phyloP scores from a whole-genome alignment of 2,888 invertebrate species.

The Calliphora vomitoria region DNA sequence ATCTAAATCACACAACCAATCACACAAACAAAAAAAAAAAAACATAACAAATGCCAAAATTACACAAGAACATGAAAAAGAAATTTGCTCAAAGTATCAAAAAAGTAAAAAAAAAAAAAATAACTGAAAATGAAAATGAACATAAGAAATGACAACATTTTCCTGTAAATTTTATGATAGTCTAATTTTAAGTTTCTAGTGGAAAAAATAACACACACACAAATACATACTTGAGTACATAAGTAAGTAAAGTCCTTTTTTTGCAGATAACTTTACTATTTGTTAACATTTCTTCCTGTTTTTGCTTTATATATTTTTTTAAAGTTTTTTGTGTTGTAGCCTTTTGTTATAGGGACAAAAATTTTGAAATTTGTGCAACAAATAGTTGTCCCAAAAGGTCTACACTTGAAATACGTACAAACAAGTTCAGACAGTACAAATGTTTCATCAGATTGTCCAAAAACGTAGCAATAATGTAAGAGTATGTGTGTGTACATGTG shows the following conservation, averaged over 20 bases:
- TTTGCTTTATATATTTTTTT: conserved; percentile 34
- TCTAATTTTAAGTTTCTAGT: conserved; percentile 68
- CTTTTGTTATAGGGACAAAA: conserved; percentile 50
- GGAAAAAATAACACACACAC: conserved; percentile 34
- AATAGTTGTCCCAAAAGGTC: conserved; percentile 70
- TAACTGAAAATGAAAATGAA: conserved; percentile 33
- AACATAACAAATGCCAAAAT: conserved; percentile 43
- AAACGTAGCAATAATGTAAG: conserved; percentile 53
- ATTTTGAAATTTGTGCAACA: conserved; percentile 70
- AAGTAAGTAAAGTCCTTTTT: not conserved
- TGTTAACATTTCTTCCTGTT: conserved; percentile 49
- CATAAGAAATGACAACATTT: conserved; percentile 69
- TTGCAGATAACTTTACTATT: conserved; percentile 30
- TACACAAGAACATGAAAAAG: conserved; percentile 43
- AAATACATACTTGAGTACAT: conserved; percentile 12
- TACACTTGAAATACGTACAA: conserved; percentile 40
- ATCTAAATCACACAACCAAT: conserved; percentile 43
- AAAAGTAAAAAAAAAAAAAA: conserved; percentile 32
- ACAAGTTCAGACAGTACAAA: conserved; percentile 47
- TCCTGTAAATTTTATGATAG: conserved; percentile 72
- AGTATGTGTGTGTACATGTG: conserved; percentile 36
- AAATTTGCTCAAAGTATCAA: conserved; percentile 55
- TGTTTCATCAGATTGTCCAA: conserved; percentile 72
- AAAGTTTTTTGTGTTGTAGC: not conserved
- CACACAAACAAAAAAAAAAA: conserved; percentile 6